Conservation (phyloP, 2,113 vertebrate species). For the Oryzias javanicus region DNA sequence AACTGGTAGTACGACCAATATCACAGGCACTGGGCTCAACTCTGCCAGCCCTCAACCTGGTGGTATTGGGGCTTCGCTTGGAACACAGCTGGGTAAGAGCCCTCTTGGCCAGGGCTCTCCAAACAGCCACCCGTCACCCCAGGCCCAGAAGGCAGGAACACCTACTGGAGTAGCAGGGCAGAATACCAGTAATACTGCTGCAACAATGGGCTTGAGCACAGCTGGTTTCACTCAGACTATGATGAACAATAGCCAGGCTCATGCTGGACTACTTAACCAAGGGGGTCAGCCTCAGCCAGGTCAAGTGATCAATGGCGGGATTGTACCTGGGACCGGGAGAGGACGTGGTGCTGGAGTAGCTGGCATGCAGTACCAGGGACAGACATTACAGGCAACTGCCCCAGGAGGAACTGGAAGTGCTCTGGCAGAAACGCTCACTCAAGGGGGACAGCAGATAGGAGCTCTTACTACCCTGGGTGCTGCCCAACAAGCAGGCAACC, state of each 20-base stretch:
- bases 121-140: slow-evolving; percentile 86
- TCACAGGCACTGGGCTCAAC: slow-evolving; percentile 82
- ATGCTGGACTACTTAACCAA: slow-evolving; percentile 83
- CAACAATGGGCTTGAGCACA: slow-evolving; percentile 88
- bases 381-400: slow-evolving; percentile 74
- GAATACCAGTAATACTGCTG: slow-evolving; percentile 69
- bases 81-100: slow-evolving; percentile 81
- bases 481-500: slow-evolving; percentile 86
- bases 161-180: slow-evolving; percentile 82
- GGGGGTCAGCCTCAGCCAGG: slow-evolving; percentile 84
- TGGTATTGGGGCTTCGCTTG: slow-evolving; percentile 76
- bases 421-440: slow-evolving; percentile 91
- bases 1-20: slow-evolving; percentile 81
- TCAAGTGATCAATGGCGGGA: slow-evolving; percentile 94
- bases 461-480: slow-evolving; percentile 81
- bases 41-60: slow-evolving; percentile 84
- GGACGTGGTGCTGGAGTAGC: slow-evolving; percentile 82
- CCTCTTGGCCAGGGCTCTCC: slow-evolving; percentile 87
- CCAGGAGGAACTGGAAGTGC: slow-evolving; percentile 81
- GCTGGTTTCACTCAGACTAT: slow-evolving; percentile 88
- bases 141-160: slow-evolving; percentile 88
- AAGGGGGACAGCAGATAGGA: slow-evolving; percentile 89
- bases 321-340: slow-evolving; percentile 86
- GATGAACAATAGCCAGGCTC: slow-evolving; percentile 89
- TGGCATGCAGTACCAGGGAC: slow-evolving; percentile 86